Evolutionary conservation across 1,140 invertebrate genomes (phyloP), one percentile per base, ranked within the genome.

Genomic region (Listronotus oregonensis): DNA sequence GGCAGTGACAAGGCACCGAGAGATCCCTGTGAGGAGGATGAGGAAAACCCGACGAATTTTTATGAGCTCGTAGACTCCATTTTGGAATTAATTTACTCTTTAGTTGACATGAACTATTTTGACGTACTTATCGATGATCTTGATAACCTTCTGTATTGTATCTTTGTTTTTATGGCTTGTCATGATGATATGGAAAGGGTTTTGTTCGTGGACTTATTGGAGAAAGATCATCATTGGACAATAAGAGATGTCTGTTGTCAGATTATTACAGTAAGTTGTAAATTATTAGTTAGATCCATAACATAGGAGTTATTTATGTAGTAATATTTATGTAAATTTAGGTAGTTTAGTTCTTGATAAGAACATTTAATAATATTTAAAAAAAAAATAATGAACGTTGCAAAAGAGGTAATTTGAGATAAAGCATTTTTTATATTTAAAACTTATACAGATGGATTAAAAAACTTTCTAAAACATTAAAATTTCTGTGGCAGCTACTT

Each of bases 81-180:
- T 46, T 51, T 67, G 15, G 21, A 55, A 5, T 55, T 54, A 7
- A 61, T 67, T 31, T 40, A 31, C 10, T 54, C 21, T 44, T 14
- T 67, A 37, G 32, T 62, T 47, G 57, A 50, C 17, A 51, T 50
- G 37, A 18, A 42, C n/a, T 67, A 67, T 40, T 67, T 67, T 40
- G 56, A 67, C 34, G 27, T 67, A 8, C 31, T 67, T 31, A 39
- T 67, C 10, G 65, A 67, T 21, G 65, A 67, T 51, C 49, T 67
- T 15, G 43, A 61, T 40, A 67, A 67, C 32, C n/a, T 67, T 7
- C 44, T 67, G 37, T 61, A 67, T 27, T 67, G 58, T 37, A 39
- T 67, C 5, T 62, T 55, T 31, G 42, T 67, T 9, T 67, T 61
- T 34, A 67, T 67, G 65, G 32, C 57, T 15, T 67, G 65, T 27